A percentile compares a stretch with the other conserved stretches of the same genome.
Conservation (phyloP, 1,140 invertebrate species). For the Lineus longissimus region DNA sequence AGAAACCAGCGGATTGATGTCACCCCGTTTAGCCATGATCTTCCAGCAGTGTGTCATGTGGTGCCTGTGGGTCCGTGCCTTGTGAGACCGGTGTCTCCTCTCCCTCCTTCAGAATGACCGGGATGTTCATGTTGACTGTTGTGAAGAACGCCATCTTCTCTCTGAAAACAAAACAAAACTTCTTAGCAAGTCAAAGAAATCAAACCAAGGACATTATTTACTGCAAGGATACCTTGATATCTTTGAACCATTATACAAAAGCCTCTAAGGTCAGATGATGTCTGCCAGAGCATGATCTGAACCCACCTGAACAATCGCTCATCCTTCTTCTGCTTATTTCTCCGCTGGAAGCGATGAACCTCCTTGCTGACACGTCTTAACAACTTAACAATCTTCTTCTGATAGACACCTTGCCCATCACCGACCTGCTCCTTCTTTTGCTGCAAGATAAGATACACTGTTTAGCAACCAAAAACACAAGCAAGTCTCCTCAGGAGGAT, state of each 20-base stretch:
- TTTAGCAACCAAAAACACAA: no score
- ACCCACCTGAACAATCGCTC: slow-evolving; percentile 89
- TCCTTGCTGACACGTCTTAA: slow-evolving; percentile 50
- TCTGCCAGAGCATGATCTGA: neutral
- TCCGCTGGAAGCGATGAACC: slow-evolving; percentile 81
- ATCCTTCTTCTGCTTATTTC: slow-evolving; percentile 81
- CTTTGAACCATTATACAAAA: slow-evolving; percentile 8
- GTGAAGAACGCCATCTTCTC: slow-evolving; percentile 96
- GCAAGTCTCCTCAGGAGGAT: no score
- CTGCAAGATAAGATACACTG: no score
- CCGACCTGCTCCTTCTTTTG: neutral
- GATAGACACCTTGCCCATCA: neutral
- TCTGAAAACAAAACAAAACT: slow-evolving; percentile 58
- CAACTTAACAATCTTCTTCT: slow-evolving; percentile 10
- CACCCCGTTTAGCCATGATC: no score
- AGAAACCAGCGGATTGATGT: no score
- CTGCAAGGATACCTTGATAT: neutral
- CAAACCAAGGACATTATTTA: slow-evolving; percentile 1
- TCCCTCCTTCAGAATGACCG: slow-evolving; percentile 69
- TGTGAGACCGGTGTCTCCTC: neutral
- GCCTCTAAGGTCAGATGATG: no score
- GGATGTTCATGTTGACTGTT: slow-evolving; percentile 68
- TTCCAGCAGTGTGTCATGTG: no score
- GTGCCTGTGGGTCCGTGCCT: no score
- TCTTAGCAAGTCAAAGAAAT: no score